These are phyloP conservation scores for Limnephilus lunatus DNA, from an alignment of 2,888 invertebrate species.

Conservation along the genomic window DNA sequence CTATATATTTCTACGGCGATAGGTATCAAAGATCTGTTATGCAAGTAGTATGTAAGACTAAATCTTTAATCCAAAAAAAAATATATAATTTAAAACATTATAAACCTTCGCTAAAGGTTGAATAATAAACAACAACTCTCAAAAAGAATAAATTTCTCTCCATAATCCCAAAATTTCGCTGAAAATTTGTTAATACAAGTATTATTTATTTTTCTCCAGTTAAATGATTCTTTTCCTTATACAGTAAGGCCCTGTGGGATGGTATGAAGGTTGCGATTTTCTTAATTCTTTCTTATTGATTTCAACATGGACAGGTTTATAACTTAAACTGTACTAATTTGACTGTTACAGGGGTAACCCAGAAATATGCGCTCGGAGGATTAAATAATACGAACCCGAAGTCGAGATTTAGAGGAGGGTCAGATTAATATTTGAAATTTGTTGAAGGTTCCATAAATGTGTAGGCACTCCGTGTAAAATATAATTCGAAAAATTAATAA, in stretches of 20 bases:
- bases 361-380: slow-evolving; percentile 9
- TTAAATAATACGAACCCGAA: slow-evolving; percentile 11
- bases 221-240: slow-evolving; percentile 28
- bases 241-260: slow-evolving; percentile 41
- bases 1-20: no score
- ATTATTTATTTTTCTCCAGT: not conserved
- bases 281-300: slow-evolving; percentile 25
- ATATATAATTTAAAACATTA: not conserved
- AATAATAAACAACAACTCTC: not conserved
- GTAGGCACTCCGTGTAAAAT: not conserved
- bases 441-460: not conserved
- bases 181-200: not conserved
- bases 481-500: not conserved
- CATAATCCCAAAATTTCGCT: not conserved
- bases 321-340: slow-evolving; percentile 26
- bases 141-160: not conserved
- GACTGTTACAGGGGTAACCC: slow-evolving; percentile 10
- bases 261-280: slow-evolving; percentile 20
- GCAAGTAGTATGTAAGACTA: no score
- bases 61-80: not conserved
- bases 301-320: slow-evolving; percentile 33
- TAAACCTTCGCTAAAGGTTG: not conserved
- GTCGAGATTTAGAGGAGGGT: not conserved
- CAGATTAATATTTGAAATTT: not conserved
- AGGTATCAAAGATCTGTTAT: no score